phyloP scores from a whole-genome alignment of 2,888 invertebrate species.

The Apamea epomidion region DNA sequence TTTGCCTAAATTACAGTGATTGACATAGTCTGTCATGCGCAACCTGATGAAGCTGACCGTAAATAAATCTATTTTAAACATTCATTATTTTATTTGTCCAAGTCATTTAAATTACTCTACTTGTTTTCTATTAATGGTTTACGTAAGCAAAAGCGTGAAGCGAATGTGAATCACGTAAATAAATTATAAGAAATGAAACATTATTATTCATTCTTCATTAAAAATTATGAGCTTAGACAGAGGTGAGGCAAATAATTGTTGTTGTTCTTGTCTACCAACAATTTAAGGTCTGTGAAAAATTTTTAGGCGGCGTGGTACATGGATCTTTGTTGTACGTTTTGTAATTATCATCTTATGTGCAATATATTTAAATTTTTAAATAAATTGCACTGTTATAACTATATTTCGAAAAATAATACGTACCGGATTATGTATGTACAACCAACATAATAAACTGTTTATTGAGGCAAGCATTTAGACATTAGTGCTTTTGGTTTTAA shows the following conservation, averaged over 20 bases:
- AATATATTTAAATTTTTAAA: too few relatives aligned
- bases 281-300: neutral
- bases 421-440: too few relatives aligned
- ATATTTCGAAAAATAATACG: neutral
- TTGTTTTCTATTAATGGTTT: neutral
- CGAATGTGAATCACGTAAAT: neutral
- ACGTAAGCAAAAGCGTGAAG: neutral
- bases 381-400: neutral
- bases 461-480: neutral
- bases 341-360: neutral
- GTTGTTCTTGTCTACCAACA: neutral
- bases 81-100: slow-evolving; percentile 6
- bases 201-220: slow-evolving; percentile 34
- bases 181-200: slow-evolving; percentile 46
- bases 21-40: neutral
- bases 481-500: neutral
- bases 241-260: neutral
- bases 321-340: neutral
- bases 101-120: neutral
- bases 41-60: neutral
- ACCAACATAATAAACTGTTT: neutral
- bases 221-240: slow-evolving; percentile 16
- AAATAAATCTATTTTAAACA: slow-evolving; percentile 10
- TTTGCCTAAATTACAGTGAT: neutral
- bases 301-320: neutral